A percentile compares a stretch with the other conserved stretches of the same genome.
phyloP scores from a whole-genome alignment of 2,888 invertebrate genomes.

The Beris morrisii region DNA sequence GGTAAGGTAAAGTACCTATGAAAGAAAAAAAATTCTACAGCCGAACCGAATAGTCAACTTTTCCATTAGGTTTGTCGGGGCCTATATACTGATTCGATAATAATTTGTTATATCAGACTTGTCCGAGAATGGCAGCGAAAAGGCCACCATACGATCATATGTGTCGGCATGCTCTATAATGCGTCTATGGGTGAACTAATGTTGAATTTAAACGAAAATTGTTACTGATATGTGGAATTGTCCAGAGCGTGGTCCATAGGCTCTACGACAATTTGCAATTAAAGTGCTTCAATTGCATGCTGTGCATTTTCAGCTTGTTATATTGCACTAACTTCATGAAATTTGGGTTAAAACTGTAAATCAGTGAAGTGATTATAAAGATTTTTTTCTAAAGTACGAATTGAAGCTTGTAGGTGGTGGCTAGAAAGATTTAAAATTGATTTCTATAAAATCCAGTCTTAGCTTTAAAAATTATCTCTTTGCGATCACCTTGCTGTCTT shows the following conservation, averaged over 20 bases:
- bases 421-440: too few species aligned
- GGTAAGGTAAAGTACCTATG: too few species aligned
- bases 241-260: neutral
- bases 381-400: neutral
- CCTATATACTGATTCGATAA: too few species aligned
- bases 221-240: neutral
- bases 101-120: neutral
- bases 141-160: neutral
- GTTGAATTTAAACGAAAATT: too few species aligned
- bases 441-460: too few species aligned
- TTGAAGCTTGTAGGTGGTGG: too few species aligned
- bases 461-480: too few species aligned
- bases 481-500: too few species aligned
- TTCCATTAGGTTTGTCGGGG: too few species aligned
- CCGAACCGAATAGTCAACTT: too few species aligned
- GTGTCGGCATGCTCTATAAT: neutral
- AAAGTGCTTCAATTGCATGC: slow-evolving; percentile 10
- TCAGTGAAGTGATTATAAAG: neutral
- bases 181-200: too few species aligned
- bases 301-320: slow-evolving; percentile 12
- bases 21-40: too few species aligned
- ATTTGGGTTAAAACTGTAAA: slow-evolving; percentile 19
- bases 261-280: slow-evolving; percentile 6
- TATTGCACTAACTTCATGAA: neutral
- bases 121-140: slow-evolving; percentile 1